Conservation (phyloP, 2,113 vertebrate species). For the Rhinolophus sinicus region DNA sequence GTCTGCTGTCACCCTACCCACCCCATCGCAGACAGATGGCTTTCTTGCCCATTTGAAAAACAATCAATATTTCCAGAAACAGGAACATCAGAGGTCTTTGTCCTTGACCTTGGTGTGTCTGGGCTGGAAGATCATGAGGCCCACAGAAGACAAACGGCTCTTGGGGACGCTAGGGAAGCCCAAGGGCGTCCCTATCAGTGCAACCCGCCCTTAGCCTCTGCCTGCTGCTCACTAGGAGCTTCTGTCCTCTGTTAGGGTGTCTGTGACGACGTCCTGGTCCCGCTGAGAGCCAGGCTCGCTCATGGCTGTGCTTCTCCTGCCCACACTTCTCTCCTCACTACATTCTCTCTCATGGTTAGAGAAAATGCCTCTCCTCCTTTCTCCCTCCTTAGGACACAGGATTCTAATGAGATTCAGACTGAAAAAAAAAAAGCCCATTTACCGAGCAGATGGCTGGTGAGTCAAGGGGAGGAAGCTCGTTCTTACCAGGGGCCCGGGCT, state of each 20-base stretch:
- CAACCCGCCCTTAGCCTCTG: background rate
- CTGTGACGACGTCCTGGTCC: accelerated
- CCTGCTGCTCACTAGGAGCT: background rate
- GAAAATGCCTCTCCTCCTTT: background rate
- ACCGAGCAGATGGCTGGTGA: slow-evolving; percentile 35
- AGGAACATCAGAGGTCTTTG: slow-evolving; percentile 21
- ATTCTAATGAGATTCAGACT: slow-evolving; percentile 16
- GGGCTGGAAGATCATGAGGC: background rate
- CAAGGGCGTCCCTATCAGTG: accelerated
- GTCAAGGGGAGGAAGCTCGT: slow-evolving; percentile 28
- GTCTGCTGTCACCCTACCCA: background rate
- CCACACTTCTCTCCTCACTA: background rate
- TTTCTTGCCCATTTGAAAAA: background rate
- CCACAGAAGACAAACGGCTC: background rate
- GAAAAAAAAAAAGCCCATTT: slow-evolving; percentile 45
- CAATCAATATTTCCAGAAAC: slow-evolving; percentile 56
- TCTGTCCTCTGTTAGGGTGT: background rate
- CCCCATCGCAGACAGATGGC: slow-evolving; percentile 17
- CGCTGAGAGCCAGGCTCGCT: accelerated
- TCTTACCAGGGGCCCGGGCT: background rate
- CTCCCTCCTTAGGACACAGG: background rate
- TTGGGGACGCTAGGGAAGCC: background rate
- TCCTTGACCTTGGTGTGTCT: slow-evolving; percentile 48
- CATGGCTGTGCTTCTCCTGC: background rate
- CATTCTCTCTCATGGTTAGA: background rate